Evolutionary conservation across 2,797 vertebrate species (phyloP).

Genomic region (Ciconia nigra): DNA sequence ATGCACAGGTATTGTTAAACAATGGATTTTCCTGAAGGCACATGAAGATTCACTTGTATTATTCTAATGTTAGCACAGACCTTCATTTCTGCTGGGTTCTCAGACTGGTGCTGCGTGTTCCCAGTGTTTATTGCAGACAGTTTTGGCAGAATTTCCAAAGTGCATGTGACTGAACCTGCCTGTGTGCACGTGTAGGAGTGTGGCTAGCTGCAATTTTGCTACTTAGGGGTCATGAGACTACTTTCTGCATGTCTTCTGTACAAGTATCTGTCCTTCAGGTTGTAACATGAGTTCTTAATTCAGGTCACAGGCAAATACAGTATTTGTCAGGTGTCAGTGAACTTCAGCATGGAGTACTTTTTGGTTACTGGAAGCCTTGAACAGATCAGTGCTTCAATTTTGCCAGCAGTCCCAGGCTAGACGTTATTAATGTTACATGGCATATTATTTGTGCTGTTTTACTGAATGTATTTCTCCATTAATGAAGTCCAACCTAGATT

Average conservation of each 20-base stretch:
- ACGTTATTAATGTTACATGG: constrained; percentile 30
- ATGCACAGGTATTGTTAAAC: background rate
- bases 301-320: background rate
- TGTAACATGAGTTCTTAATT: background rate
- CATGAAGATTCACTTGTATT: background rate
- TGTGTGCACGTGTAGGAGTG: background rate
- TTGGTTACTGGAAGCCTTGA: constrained; percentile 28
- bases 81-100: background rate
- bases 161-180: background rate
- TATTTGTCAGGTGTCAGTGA: background rate
- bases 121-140: background rate
- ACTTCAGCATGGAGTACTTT: background rate
- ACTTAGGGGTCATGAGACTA: background rate
- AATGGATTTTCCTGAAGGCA: background rate
- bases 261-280: background rate
- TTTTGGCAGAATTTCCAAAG: background rate
- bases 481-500: constrained; percentile 57
- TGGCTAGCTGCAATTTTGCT: background rate
- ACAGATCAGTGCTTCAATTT: constrained; percentile 16
- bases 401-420: constrained; percentile 40
- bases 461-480: constrained; percentile 33
- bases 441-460: constrained; percentile 11
- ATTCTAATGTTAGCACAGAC: background rate
- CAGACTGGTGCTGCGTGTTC: background rate
- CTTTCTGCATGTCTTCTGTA: background rate